Evolutionary conservation across 2,113 vertebrate genomes (phyloP), one percentile per base, ranked within the genome.

Genomic region (Heterochromis multidens): DNA sequence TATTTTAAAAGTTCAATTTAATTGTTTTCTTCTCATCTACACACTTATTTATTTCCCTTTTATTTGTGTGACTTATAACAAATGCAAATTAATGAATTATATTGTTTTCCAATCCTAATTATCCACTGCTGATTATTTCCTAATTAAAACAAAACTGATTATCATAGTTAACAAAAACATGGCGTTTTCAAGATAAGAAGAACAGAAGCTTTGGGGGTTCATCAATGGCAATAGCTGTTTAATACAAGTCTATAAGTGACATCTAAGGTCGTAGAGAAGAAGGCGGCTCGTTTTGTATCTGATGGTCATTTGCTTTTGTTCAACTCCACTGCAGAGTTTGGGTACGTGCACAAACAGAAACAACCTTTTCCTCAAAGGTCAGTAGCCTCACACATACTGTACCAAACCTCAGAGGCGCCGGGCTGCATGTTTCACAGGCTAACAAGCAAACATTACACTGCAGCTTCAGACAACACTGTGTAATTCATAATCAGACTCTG

Each of bases 291-390:
- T 76, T 86, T 80, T 7, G 56, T 60, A 27, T 82, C 56, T 10
- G 76, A 27, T 27, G 81, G 25, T 84, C 37, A 76, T 86, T 78
- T 84, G 79, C 77, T 87, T 84, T 72, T 4, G 52, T 61, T 31
- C 14, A n/a, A 79, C 77, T 81, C 23, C 33, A 5, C 82, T 54
- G 65, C 85, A 70, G 87, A 84, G 84, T 85, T 58, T 37, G 86
- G 14, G 33, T 31, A 52, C 19, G 52, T 31, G 83, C 60, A 85
- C 89, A 91, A 91, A 89, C 81, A 91, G 57, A 35, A 19, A 13
- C 35, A 63, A 88, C 91, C 81, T 91, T 91, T 89, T 57, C 29
- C 33, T 70, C 77, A 91, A 93, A 91, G 90, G 91, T 90, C 88
- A 79, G 80, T 37, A 21, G 86, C 79, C 35, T 80, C 87, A 82